Evolutionary conservation across 2,113 vertebrate species (phyloP), one percentile per base, ranked within the genome.

Genomic region (Siniperca knerii): DNA sequence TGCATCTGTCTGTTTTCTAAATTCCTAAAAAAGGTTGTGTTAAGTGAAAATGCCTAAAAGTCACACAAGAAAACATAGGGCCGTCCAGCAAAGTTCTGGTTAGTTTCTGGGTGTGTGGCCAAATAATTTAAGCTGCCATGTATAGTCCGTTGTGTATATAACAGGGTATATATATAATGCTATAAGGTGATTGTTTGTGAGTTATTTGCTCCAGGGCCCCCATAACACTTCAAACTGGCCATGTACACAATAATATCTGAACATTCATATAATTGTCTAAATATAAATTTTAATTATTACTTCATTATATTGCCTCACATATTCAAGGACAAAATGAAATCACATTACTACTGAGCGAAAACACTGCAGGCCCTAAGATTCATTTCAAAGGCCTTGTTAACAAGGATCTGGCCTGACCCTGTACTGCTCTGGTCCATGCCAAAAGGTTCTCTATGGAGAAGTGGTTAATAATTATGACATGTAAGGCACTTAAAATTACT

Each of bases 361-460:
- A 83, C 60, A 81, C 55, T 68, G 62, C 12, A 50, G 29, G 42
- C 48, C 66, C 52, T 83, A n/a, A n/a, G 60, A 80, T 25, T 82
- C 6, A 55, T 73, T 80, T 68, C 46, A 79, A 85, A 85, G 65
- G 65, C 55, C 62, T 84, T 57, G 75, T 88, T 87, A 88, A 87
- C 77, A 75, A 86, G 75, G 42, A 81, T 80, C 44, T n/a, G 18
- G 33, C 52, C 50, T 82, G 72, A 82, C 78, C 71, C 29, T 75
- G 44, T 75, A 82, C 62, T 58, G 74, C 79, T 79, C 37, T 40
- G 58, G n/a, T 77, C 40, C 33, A 74, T n/a, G 35, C 25, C 54
- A 77, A 57, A 40, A 71, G 35, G 25, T 52, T 75, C 76, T 76
- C 15, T 16, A 2, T 46, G 46, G 76, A 80, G 20, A 48, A 8